phyloP scores from a whole-genome alignment of 1,140 invertebrate genomes.

The Colletes latitarsis region DNA sequence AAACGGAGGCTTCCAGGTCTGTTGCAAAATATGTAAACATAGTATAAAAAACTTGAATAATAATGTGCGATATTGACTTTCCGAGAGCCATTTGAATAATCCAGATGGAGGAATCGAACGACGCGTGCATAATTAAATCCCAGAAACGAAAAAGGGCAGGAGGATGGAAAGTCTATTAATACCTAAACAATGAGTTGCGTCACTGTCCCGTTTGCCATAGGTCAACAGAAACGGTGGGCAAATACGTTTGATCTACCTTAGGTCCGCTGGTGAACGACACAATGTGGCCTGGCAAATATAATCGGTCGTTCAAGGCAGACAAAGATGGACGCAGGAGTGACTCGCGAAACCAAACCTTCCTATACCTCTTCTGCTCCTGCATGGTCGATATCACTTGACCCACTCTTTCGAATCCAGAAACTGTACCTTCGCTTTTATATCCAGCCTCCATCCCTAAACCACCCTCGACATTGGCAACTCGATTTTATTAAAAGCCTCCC shows the following conservation, averaged over 20 bases:
- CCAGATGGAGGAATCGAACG: too few species aligned
- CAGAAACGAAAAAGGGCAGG: neutral
- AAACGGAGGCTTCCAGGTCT: too few species aligned
- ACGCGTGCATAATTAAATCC: too few species aligned
- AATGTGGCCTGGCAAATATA: conserved; percentile 32
- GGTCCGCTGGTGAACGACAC: neutral
- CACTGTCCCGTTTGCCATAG: conserved; percentile 22
- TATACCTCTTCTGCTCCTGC: conserved; percentile 13
- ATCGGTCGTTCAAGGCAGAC: neutral
- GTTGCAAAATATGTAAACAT: too few species aligned
- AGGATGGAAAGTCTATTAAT: conserved; percentile 45
- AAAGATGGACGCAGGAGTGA: conserved; percentile 2
- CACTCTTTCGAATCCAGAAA: conserved; percentile 61
- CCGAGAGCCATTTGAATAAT: too few species aligned
- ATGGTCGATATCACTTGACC: conserved; percentile 73
- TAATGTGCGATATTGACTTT: too few species aligned
- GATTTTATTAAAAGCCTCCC: conserved; percentile 20
- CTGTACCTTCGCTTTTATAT: conserved; percentile 30
- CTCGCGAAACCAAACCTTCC: conserved; percentile 21
- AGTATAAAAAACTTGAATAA: too few species aligned
- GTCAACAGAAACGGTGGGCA: conserved; percentile 18
- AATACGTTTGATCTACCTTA: conserved; percentile 20
- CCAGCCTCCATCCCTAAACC: neutral
- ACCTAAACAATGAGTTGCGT: conserved; percentile 25
- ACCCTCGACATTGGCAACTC: neutral